Evolutionary conservation across 2,888 invertebrate genomes (phyloP).

Genomic region (Meandrusa payeni): DNA sequence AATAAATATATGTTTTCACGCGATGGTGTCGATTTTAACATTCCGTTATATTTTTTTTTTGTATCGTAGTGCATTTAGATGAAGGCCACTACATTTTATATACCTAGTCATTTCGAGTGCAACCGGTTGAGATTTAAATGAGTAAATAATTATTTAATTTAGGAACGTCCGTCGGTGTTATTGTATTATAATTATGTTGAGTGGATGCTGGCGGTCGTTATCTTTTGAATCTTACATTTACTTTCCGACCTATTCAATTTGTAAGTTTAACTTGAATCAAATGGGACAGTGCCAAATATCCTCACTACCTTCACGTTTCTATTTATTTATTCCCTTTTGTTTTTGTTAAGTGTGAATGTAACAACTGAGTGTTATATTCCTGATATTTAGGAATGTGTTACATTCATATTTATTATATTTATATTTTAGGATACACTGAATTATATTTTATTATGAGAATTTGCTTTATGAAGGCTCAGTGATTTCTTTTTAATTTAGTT

Average conservation of each 20-base stretch:
- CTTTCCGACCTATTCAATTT: conserved; percentile 37
- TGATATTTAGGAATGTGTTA: conserved; percentile 80
- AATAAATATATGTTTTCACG: conserved; percentile 77
- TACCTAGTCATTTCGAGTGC: conserved; percentile 80
- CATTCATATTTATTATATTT: conserved; percentile 79
- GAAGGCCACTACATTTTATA: conserved; percentile 74
- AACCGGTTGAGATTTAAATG: conserved; percentile 76
- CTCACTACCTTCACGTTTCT: conserved; percentile 69
- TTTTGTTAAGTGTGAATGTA: conserved; percentile 75
- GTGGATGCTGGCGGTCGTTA: conserved; percentile 40
- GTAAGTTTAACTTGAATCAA: conserved; percentile 37
- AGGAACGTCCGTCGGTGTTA: conserved; percentile 40
- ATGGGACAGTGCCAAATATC: conserved; percentile 80
- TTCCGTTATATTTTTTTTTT: conserved; percentile 65
- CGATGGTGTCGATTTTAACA: conserved; percentile 80
- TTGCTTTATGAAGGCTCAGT: conserved; percentile 74
- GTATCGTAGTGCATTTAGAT: conserved; percentile 67
- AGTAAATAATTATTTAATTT: conserved; percentile 57
- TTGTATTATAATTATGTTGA: conserved; percentile 72
- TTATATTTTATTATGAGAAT: conserved; percentile 60
- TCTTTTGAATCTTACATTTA: conserved; percentile 38
- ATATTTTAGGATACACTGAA: conserved; percentile 70
- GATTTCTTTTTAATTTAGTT: conserved; percentile 48
- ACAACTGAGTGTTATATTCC: conserved; percentile 77
- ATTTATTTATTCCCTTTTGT: conserved; percentile 56